phyloP scores from a whole-genome alignment of 2,113 vertebrate species.

The Tichodroma muraria region DNA sequence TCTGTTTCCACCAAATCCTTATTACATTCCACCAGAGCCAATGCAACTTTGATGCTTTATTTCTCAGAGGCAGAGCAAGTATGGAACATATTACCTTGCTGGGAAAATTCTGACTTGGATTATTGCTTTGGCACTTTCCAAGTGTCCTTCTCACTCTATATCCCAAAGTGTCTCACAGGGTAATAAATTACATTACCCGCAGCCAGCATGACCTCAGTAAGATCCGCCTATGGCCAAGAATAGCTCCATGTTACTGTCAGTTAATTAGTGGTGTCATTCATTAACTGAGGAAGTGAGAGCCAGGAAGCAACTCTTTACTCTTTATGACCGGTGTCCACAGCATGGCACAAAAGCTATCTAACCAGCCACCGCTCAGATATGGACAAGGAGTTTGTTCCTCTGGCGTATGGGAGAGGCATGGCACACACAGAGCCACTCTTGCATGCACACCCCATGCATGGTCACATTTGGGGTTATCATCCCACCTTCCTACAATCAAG shows the following conservation, averaged over 20 bases:
- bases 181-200: conserved; percentile 56
- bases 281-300: conserved; percentile 49
- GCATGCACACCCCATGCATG: too few relatives aligned
- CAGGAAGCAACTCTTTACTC: conserved; percentile 16
- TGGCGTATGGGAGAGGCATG: neutral
- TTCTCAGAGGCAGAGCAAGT: conserved; percentile 23
- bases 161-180: neutral
- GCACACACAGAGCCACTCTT: neutral
- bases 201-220: conserved; percentile 62
- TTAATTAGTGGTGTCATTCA: conserved; percentile 62
- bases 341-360: neutral
- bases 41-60: neutral
- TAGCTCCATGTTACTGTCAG: conserved; percentile 60
- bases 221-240: conserved; percentile 47
- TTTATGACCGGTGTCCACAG: neutral
- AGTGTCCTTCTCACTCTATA: conserved; percentile 22
- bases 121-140: conserved; percentile 46
- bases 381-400: neutral
- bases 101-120: conserved; percentile 27
- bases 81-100: conserved; percentile 66
- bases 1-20: conserved; percentile 55
- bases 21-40: neutral
- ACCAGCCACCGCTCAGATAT: neutral
- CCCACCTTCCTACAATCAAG: neutral
- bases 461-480: neutral